These are phyloP conservation scores for Babylonia areolata DNA, from an alignment of 1,140 invertebrate species.

Conservation along the genomic window DNA sequence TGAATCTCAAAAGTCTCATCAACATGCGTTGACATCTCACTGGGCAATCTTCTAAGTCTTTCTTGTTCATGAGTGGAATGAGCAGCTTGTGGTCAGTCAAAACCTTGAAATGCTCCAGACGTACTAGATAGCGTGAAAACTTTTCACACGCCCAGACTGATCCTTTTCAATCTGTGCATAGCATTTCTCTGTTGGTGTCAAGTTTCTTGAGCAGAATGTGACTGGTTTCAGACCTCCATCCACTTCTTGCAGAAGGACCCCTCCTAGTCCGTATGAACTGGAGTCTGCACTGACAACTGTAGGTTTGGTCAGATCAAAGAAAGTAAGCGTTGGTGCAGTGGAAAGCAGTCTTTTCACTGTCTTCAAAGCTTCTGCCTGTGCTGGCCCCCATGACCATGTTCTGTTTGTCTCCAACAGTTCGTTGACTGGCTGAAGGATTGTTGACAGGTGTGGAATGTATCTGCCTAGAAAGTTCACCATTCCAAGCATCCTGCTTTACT, in stretches of 20 bases:
- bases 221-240: conserved; percentile 55
- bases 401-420: conserved; percentile 40
- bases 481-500: background rate
- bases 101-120: conserved; percentile 57
- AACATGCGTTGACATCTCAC: no score
- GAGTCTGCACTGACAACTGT: conserved; percentile 52
- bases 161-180: conserved; percentile 79
- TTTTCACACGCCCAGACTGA: conserved; percentile 77
- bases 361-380: conserved; percentile 27
- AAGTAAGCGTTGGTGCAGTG: background rate
- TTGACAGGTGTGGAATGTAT: conserved; percentile 33
- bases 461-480: conserved; percentile 36
- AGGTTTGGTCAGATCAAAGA: conserved; percentile 16
- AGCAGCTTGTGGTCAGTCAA: conserved; percentile 71
- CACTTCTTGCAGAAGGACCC: conserved; percentile 40
- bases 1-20: no score
- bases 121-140: conserved; percentile 78
- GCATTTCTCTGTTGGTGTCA: conserved; percentile 74
- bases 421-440: conserved; percentile 19
- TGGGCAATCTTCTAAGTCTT: no score
- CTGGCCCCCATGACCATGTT: conserved; percentile 40
- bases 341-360: conserved; percentile 48
- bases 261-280: conserved; percentile 51
- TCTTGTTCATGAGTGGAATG: conserved; percentile 42
- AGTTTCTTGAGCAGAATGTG: conserved; percentile 74